Percentiles rank a stretch among this genome's conserved stretches.
Conservation (phyloP, 2,797 vertebrate species). For the Ctenochaetus hawaiiensis region DNA sequence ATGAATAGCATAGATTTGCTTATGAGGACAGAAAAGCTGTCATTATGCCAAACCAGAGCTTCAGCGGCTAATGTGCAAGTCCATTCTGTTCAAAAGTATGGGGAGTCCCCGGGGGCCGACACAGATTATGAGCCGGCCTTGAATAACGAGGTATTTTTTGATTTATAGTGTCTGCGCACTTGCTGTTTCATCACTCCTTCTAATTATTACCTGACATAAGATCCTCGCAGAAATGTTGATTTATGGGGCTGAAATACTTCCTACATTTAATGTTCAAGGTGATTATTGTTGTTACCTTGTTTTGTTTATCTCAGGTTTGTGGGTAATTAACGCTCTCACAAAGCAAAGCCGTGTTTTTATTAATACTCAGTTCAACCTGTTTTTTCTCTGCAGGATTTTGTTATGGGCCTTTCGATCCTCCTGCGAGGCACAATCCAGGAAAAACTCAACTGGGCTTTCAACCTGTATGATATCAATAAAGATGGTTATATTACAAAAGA, state of each 20-base stretch:
- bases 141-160: conserved; percentile 56
- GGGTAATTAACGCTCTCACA: neutral
- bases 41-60: conserved; percentile 41
- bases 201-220: conserved; percentile 35
- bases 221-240: conserved; percentile 12
- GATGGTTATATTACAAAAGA: conserved; percentile 99
- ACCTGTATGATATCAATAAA: conserved; percentile 99
- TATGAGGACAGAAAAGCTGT: conserved; percentile 68
- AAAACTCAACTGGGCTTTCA: conserved; percentile 99
- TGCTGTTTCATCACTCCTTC: conserved; percentile 44
- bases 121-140: conserved; percentile 47
- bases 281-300: neutral
- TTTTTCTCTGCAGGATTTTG: conserved; percentile 90
- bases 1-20: conserved; percentile 68
- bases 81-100: conserved; percentile 9
- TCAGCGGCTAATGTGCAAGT: conserved; percentile 27
- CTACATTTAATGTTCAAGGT: neutral
- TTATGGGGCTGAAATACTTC: neutral
- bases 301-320: neutral
- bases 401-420: conserved; percentile 98
- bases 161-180: conserved; percentile 38
- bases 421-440: conserved; percentile 96
- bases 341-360: neutral
- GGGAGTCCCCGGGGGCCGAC: conserved; percentile 31
- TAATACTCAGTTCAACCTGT: conserved; percentile 7